Percentiles rank a stretch among this genome's conserved stretches.
phyloP scores from a whole-genome alignment of 2,888 invertebrate species.

The Diarsia rubi region DNA sequence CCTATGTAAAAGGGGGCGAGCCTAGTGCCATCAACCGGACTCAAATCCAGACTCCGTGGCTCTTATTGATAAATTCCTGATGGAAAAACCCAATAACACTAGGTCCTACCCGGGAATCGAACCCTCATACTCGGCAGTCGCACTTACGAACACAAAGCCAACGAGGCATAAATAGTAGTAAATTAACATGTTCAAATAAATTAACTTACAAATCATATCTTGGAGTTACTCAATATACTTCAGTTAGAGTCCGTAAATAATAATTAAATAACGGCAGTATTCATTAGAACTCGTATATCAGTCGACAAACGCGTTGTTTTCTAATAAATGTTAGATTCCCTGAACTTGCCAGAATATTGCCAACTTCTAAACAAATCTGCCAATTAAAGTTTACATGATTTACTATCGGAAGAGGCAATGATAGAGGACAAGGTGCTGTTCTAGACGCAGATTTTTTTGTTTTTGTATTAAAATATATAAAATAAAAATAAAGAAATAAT shows the following conservation, averaged over 20 bases:
- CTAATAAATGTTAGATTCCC: constrained; percentile 18
- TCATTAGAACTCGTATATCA: constrained; percentile 42
- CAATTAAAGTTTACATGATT: constrained; percentile 30
- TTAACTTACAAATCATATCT: neutral
- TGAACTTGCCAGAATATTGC: constrained; percentile 35
- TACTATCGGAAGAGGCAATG: neutral
- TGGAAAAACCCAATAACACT: too few relatives aligned
- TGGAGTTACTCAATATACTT: neutral
- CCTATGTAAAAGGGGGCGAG: too few relatives aligned
- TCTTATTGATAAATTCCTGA: too few relatives aligned
- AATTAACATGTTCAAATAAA: neutral
- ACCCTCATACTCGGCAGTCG: too few relatives aligned
- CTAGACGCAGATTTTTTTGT: neutral
- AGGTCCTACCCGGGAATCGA: too few relatives aligned
- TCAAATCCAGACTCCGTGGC: too few relatives aligned
- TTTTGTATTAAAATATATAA: too few relatives aligned
- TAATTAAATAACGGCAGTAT: constrained; percentile 12
- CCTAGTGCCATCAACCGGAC: too few relatives aligned
- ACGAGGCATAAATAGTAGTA: too few relatives aligned
- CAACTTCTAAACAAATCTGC: constrained; percentile 9
- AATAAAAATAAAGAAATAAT: too few relatives aligned
- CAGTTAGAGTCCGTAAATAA: constrained; percentile 23
- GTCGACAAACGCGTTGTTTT: constrained; percentile 22
- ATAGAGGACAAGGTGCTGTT: neutral
- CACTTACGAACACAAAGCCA: too few relatives aligned